Evolutionary conservation across 2,888 invertebrate species (phyloP).

Genomic region (Cantharis rufa): DNA sequence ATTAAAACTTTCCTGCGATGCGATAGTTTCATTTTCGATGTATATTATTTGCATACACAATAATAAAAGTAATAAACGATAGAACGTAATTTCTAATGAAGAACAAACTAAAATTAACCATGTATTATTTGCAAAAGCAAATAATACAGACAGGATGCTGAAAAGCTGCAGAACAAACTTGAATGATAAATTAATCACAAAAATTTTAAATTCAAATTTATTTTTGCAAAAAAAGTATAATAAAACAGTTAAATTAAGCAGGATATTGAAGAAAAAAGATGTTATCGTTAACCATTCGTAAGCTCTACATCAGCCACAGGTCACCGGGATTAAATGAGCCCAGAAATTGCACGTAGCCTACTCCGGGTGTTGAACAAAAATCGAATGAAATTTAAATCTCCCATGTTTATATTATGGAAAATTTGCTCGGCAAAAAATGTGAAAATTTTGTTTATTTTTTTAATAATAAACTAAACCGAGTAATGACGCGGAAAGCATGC

Average conservation of each 20-base stretch:
- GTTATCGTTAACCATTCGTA: conserved; percentile 1
- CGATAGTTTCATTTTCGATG: neutral
- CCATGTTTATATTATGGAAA: neutral
- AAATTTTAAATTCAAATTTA: neutral
- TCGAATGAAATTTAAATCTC: neutral
- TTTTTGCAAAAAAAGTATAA: neutral
- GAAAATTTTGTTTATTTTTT: neutral
- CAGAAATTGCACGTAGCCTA: conserved; percentile 1
- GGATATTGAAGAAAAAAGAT: neutral
- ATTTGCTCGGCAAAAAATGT: neutral
- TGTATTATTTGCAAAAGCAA: too few relatives aligned
- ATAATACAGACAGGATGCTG: neutral
- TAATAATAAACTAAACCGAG: neutral
- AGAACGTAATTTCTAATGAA: neutral
- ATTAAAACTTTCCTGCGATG: neutral
- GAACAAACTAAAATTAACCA: neutral
- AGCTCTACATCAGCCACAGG: neutral
- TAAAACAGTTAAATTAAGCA: conserved; percentile 4
- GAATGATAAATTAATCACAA: neutral
- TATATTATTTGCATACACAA: neutral
- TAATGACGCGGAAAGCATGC: neutral
- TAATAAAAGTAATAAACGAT: neutral
- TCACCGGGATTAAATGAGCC: conserved; percentile 1
- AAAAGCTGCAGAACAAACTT: neutral
- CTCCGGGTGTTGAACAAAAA: neutral